Evolutionary conservation across 2,113 vertebrate species (phyloP), one percentile per base, ranked within the genome.

Genomic region (Calypte anna): DNA sequence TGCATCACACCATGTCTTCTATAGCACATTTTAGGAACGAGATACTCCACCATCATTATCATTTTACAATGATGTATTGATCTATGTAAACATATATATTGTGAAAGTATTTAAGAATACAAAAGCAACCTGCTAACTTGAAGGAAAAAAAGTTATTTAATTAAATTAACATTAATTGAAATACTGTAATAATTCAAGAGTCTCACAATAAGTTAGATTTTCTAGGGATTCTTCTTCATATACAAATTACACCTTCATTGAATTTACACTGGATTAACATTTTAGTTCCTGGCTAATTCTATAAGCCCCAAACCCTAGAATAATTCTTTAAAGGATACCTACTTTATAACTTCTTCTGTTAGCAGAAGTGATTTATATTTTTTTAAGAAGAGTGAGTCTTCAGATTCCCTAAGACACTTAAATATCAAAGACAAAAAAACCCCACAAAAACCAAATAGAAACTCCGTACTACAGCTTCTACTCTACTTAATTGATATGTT

Each of bases 81-180:
- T 61, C 22, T 38, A 14, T 13, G 6, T 38, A 21, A 24, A 48
- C 3, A 3, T 1, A 3, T 1, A 62, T n/a, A 20, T 16, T 50
- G 14, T 22, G 38, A 19, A 43, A 21, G 1, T n/a, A 62, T 4
- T 17, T 5, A 54, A 58, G 24, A 31, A 3, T 15, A 74, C 78
- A 23, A 79, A 55, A 66, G 24, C 9, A 86, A 25, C 46, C 62
- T 12, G 4, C 9, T 43, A 81, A 15, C 27, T 44, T 50, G 43
- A 21, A 58, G 33, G 36, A 7, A 50, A 67, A 44, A 27, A 50
- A 46, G 3, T 3, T 10, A 33, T 33, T 33, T 33, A 33, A 33
- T 33, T 33, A 33, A 33, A 33, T 33, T 33, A 33, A 6, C 27
- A 36, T 24, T 63, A 51, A 70, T 28, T 16, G 68, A 79, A 28